A percentile compares a stretch with the other conserved stretches of the same genome.
phyloP scores from a whole-genome alignment of 2,113 vertebrate genomes.

The Dasyprocta punctata region DNA sequence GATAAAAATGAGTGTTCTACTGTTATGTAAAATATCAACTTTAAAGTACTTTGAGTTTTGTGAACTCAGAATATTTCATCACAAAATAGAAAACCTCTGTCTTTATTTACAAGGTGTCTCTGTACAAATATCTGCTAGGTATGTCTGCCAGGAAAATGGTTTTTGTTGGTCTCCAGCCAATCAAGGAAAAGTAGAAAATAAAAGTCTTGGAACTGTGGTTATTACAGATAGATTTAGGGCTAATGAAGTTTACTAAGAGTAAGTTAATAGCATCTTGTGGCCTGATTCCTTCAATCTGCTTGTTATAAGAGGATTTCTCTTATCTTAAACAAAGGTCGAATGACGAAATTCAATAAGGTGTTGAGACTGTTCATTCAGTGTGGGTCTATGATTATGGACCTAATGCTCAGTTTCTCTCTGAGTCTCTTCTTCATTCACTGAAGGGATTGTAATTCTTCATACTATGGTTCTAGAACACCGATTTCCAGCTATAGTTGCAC shows the following conservation, averaged over 20 bases:
- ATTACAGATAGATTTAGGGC: not conserved
- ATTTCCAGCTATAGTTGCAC: slow-evolving; percentile 46
- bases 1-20: not conserved
- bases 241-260: not conserved
- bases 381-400: not conserved
- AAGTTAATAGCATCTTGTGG: not conserved
- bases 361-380: not conserved
- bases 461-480: slow-evolving; percentile 53
- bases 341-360: not conserved
- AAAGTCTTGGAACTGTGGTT: not conserved
- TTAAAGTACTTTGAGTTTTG: not conserved
- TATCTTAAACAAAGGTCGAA: not conserved
- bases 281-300: not conserved
- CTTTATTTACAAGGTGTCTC: not conserved
- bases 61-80: not conserved
- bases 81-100: not conserved
- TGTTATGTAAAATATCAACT: not conserved
- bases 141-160: not conserved
- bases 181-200: not conserved
- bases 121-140: not conserved
- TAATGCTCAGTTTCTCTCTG: not conserved
- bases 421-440: not conserved
- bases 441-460: not conserved
- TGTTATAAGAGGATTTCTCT: not conserved
- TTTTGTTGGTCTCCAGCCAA: not conserved